Evolutionary conservation across 1,140 invertebrate species (phyloP).

Genomic region (Diploscapter pachys): DNA sequence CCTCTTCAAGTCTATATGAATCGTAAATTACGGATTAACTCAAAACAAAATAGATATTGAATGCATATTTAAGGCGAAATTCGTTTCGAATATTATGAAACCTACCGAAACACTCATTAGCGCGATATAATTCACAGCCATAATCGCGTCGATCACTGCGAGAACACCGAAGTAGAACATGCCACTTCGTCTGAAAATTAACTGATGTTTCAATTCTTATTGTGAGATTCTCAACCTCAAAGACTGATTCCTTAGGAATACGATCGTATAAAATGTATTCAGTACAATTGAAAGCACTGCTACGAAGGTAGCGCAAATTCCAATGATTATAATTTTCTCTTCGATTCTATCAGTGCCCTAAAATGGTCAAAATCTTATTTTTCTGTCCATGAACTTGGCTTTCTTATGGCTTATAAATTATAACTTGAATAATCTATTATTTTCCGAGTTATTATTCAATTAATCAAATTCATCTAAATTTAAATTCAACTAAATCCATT

Average conservation of each 20-base stretch:
- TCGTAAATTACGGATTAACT: no score
- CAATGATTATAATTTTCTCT: slow-evolving; percentile 53
- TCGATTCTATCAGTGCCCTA: slow-evolving; percentile 44
- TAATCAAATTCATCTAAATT: no score
- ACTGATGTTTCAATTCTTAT: not conserved
- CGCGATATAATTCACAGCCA: slow-evolving; percentile 55
- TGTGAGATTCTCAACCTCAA: slow-evolving; percentile 28
- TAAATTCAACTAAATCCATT: no score
- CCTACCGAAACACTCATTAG: slow-evolving; percentile 55
- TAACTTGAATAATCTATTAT: no score
- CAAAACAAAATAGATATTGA: no score
- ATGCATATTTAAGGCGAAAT: no score
- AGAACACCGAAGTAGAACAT: slow-evolving; percentile 57
- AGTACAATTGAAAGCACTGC: slow-evolving; percentile 54
- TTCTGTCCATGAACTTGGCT: no score
- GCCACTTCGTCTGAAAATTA: slow-evolving; percentile 38
- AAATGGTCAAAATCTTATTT: not conserved
- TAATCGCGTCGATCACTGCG: slow-evolving; percentile 50
- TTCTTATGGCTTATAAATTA: no score
- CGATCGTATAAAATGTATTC: slow-evolving; percentile 57
- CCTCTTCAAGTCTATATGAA: no score
- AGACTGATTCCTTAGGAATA: slow-evolving; percentile 46
- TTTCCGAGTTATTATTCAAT: no score
- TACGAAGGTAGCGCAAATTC: slow-evolving; percentile 49
- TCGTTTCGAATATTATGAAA: no score